phyloP scores from a whole-genome alignment of 2,113 vertebrate species.

The Physeter macrocephalus region DNA sequence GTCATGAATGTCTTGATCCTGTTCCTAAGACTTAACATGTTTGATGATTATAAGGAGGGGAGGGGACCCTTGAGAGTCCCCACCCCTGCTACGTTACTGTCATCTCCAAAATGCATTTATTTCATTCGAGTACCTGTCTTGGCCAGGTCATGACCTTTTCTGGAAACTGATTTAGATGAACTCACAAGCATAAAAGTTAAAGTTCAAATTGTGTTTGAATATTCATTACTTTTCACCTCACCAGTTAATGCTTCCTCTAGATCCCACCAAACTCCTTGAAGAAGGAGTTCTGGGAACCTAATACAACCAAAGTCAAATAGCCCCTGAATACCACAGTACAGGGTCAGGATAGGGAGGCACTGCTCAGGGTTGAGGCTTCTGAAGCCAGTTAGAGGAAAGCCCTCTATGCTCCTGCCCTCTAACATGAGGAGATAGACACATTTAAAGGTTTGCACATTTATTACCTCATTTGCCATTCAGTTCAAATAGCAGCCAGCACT shows the following conservation, averaged over 20 bases:
- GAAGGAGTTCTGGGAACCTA: background rate
- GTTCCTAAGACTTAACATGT: background rate
- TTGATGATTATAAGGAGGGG: background rate
- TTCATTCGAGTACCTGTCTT: background rate
- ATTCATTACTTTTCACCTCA: conserved; percentile 28
- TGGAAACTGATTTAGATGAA: conserved; percentile 16
- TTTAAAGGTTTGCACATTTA: background rate
- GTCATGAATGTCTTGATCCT: background rate
- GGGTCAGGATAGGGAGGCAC: background rate
- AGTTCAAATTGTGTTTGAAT: conserved; percentile 42
- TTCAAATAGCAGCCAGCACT: background rate
- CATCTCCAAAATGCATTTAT: conserved; percentile 11
- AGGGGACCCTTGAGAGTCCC: background rate
- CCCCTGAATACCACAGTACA: background rate
- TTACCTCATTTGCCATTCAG: background rate
- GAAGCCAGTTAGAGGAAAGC: background rate
- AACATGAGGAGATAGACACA: background rate
- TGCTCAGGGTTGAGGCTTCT: background rate
- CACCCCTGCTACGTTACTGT: background rate
- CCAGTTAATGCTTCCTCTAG: background rate
- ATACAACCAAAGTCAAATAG: background rate
- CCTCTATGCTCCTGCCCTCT: background rate
- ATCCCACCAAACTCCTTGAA: background rate
- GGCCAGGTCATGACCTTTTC: background rate
- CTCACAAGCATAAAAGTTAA: conserved; percentile 35